Conservation (phyloP, 2,113 vertebrate genomes). For the Narcine bancroftii region DNA sequence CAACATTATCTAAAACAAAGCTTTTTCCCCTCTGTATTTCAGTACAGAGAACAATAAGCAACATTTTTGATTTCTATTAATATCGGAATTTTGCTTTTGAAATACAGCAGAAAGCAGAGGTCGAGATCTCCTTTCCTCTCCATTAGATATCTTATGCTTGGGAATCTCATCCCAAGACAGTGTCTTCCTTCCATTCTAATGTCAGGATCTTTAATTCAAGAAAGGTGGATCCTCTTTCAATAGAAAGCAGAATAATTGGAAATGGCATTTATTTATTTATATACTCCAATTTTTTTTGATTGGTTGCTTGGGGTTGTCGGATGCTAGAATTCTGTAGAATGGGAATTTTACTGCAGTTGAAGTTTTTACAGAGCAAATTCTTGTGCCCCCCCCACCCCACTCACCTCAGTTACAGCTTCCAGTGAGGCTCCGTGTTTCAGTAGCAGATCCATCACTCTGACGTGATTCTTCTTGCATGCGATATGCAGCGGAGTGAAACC, state of each 20-base stretch:
- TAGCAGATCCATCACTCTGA: slow-evolving; percentile 87
- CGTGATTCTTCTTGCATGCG: slow-evolving; percentile 95
- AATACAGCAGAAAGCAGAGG: too few relatives aligned
- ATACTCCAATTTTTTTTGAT: too few relatives aligned
- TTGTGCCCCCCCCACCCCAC: neutral
- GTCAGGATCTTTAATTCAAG: neutral
- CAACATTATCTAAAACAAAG: too few relatives aligned
- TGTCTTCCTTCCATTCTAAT: neutral
- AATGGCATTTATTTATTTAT: too few relatives aligned
- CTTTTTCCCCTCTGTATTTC: too few relatives aligned
- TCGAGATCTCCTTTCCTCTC: neutral
- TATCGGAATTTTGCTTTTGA: too few relatives aligned
- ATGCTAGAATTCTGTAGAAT: too few relatives aligned
- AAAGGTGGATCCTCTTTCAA: neutral
- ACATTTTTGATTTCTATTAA: too few relatives aligned
- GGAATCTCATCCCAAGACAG: neutral
- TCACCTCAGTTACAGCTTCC: slow-evolving; percentile 89
- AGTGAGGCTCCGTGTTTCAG: slow-evolving; percentile 84
- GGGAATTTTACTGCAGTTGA: too few relatives aligned
- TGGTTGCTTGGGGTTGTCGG: too few relatives aligned
- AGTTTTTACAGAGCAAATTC: neutral
- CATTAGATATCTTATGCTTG: neutral
- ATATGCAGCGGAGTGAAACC: slow-evolving; percentile 94
- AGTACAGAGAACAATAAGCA: too few relatives aligned
- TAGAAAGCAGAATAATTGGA: too few relatives aligned